Conservation (phyloP, 2,113 vertebrate species). For the Pteruthius melanotis region DNA sequence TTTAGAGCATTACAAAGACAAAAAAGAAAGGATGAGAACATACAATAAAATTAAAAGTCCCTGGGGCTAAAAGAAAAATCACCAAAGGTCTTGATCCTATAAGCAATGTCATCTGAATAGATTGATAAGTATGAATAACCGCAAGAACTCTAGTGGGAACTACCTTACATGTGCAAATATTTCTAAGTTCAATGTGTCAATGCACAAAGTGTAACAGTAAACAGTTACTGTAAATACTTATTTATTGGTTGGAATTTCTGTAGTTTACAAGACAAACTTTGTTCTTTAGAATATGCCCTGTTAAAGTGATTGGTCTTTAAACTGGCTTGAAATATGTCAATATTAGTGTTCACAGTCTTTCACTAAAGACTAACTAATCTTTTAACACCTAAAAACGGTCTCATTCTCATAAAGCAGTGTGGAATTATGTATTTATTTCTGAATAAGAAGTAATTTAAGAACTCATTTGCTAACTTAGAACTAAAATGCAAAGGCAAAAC, state of each 20-base stretch:
- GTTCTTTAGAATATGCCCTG: neutral
- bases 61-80: neutral
- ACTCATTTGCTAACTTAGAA: neutral
- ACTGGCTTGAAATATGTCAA: neutral
- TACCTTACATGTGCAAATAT: neutral
- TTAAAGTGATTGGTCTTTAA: neutral
- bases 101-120: neutral
- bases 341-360: neutral
- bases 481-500: neutral
- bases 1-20: neutral
- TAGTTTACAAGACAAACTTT: neutral
- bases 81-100: neutral
- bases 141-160: neutral
- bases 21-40: neutral
- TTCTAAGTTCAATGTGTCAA: neutral
- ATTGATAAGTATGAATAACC: neutral
- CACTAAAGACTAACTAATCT: neutral
- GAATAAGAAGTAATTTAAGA: neutral
- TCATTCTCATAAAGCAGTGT: neutral
- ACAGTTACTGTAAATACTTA: neutral
- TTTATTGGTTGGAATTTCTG: neutral
- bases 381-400: neutral
- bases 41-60: neutral
- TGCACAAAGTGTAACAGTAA: neutral
- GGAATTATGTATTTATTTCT: neutral